These are phyloP conservation scores for Asteroscopus sphinx DNA, from an alignment of 2,888 invertebrate genomes.

Conservation along the genomic window DNA sequence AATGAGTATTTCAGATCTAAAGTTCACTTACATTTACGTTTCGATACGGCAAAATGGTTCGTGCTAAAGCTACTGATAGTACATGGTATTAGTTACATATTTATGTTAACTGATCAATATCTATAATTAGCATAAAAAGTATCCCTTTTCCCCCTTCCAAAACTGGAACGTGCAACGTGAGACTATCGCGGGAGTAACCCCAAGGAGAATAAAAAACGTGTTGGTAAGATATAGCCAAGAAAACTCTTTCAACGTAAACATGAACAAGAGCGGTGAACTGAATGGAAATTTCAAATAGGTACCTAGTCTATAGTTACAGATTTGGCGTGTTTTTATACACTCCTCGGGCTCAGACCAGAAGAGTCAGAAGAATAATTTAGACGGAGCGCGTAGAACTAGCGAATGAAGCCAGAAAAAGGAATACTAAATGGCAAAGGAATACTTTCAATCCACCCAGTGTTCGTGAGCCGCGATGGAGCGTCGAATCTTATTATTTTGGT, in stretches of 20 bases:
- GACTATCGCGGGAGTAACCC: background rate
- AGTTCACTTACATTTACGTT: no score
- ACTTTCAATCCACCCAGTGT: no score
- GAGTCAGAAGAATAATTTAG: no score
- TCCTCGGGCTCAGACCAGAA: no score
- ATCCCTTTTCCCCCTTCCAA: conserved; percentile 3
- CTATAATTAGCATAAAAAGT: background rate
- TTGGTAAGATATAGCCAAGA: background rate
- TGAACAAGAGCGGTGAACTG: background rate
- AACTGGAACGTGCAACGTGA: background rate
- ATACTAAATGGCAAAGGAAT: no score
- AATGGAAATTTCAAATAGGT: background rate
- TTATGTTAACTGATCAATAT: background rate
- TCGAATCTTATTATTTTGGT: no score
- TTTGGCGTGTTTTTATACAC: background rate
- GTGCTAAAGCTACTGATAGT: no score
- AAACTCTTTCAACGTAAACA: background rate
- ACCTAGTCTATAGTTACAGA: background rate
- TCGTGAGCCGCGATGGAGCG: no score
- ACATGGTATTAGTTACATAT: background rate
- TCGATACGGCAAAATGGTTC: no score
- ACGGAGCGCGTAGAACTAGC: no score
- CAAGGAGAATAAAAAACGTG: background rate
- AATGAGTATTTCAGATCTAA: no score
- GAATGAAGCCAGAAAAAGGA: no score